Evolutionary conservation across 2,113 vertebrate genomes (phyloP).

Genomic region (Pedionomus torquatus): DNA sequence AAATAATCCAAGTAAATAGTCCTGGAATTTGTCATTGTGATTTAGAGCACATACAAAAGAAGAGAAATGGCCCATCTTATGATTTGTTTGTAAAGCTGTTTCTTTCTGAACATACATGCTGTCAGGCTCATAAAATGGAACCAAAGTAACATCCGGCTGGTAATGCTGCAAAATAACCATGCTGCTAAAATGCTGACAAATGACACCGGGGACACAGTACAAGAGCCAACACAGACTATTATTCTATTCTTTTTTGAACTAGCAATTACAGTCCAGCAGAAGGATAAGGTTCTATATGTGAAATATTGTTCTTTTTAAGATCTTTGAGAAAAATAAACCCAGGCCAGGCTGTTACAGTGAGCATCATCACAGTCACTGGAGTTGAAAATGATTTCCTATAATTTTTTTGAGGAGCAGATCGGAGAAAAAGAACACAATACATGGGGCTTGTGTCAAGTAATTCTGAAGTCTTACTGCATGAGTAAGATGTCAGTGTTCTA

Average conservation of each 20-base stretch:
- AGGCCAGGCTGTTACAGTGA: background rate
- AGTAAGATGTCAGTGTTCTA: background rate
- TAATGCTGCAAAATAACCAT: background rate
- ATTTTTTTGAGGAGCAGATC: background rate
- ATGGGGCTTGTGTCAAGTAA: background rate
- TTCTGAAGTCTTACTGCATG: background rate
- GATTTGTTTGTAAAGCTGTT: slow-evolving; percentile 2
- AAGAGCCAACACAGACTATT: background rate
- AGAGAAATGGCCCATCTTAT: background rate
- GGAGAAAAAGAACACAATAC: background rate
- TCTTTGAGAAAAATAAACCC: background rate
- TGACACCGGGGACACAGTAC: background rate
- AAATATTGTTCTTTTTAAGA: background rate
- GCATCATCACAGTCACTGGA: background rate
- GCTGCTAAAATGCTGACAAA: background rate
- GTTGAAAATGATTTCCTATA: background rate
- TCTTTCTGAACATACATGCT: background rate
- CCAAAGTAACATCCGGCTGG: background rate
- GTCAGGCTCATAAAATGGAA: background rate
- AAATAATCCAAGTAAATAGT: background rate
- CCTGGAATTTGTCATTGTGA: background rate
- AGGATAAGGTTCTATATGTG: background rate
- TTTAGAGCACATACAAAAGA: background rate
- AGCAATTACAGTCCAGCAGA: background rate
- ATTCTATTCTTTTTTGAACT: background rate